Evolutionary conservation across 2,797 vertebrate species (phyloP), one percentile per base, ranked within the genome.

Genomic region (Scomberomorus guttatus): DNA sequence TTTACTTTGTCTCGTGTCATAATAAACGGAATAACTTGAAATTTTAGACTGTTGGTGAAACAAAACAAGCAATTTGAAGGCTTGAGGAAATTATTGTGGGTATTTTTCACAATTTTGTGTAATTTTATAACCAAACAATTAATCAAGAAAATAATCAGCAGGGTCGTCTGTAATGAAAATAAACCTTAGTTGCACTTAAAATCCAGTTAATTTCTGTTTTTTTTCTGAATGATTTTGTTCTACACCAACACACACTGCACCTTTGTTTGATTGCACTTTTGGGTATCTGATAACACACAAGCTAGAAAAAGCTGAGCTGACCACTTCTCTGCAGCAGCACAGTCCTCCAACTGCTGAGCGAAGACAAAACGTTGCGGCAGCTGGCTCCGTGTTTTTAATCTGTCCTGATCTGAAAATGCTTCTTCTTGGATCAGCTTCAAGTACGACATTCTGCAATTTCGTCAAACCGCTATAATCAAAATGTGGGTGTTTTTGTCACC

Each of bases 261-360:
- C 5, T 27, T 34, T 12, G 54, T 46, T 27, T 37, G 63, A 61
- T 46, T 71, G 59, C 12, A n/a, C 71, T 24, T 66, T 15, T 51
- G 25, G 12, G n/a, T 6, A 44, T 61, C 5, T 79, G 67, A 60
- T 74, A 24, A 32, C 44, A 70, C 17, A 51, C 39, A 29, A 34
- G 9, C 25, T 11, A 46, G 32, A 86, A 83, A 85, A 62, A 82
- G 88, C 91, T 86, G 87, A 90, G 75, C 58, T 68, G 88, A 84
- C 80, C 77, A 75, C 79, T 91, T 91, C 79, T 79, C 61, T 62
- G 37, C 77, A 59, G 77, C 70, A 37, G 60, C 5, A 8, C 50
- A 65, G 87, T 83, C 83, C 80, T 83, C 83, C 80, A 84, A 84
- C 71, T 88, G 87, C 87, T 91, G 88, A 88, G 84, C 15, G 51